Conservation (phyloP, 2,113 vertebrate genomes). For the Calyptommatus sinebrachiatus region DNA sequence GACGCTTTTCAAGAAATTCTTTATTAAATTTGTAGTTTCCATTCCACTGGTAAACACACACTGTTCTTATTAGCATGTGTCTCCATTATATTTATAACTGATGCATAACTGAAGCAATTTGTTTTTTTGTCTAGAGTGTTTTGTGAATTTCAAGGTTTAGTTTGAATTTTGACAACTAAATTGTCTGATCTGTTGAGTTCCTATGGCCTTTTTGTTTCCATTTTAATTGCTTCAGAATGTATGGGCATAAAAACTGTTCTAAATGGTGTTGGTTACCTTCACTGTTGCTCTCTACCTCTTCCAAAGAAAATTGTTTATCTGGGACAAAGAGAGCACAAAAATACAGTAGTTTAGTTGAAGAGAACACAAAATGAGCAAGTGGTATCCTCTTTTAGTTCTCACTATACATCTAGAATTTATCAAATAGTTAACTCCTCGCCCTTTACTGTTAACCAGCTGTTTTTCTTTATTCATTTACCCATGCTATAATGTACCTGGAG, state of each 20-base stretch:
- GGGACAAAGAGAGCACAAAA: not conserved
- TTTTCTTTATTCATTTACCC: not conserved
- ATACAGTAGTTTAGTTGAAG: not conserved
- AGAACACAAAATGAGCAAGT: not conserved
- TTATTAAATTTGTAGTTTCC: constrained; percentile 80
- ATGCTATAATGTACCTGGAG: not conserved
- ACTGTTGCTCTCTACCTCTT: constrained; percentile 7
- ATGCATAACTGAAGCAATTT: constrained; percentile 42
- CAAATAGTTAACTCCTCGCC: not conserved
- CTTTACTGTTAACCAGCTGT: not conserved
- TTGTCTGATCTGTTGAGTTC: not conserved
- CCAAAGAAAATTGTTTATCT: not conserved
- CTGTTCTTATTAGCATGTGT: constrained; percentile 42
- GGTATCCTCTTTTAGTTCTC: not conserved
- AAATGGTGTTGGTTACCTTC: constrained; percentile 19
- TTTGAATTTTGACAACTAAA: constrained; percentile 38
- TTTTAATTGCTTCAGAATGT: constrained; percentile 43
- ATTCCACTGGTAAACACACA: constrained; percentile 75
- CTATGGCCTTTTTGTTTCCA: constrained; percentile 30
- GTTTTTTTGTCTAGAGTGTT: constrained; percentile 30
- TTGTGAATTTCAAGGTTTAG: constrained; percentile 20
- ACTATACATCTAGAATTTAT: not conserved
- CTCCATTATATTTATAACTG: constrained; percentile 39
- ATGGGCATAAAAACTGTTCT: constrained; percentile 28
- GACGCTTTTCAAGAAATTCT: constrained; percentile 76